A percentile compares a stretch with the other conserved stretches of the same genome.
Conservation (phyloP, 2,113 vertebrate genomes). For the Regulus satrapa region DNA sequence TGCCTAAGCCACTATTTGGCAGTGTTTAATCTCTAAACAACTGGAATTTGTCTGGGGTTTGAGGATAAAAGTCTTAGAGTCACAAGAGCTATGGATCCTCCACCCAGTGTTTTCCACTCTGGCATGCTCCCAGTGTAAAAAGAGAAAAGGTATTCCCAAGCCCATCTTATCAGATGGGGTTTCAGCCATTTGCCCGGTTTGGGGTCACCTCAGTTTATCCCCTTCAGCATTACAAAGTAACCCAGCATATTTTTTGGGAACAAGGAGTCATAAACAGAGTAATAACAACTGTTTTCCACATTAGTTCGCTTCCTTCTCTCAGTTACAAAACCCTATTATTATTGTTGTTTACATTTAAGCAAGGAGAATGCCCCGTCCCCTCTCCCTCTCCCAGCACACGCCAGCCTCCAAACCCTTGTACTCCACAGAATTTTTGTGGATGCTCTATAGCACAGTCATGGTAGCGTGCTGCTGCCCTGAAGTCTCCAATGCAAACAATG, state of each 20-base stretch:
- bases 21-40: neutral
- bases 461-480: neutral
- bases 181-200: neutral
- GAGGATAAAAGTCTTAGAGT: neutral
- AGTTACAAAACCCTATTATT: neutral
- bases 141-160: neutral
- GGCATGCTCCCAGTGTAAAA: neutral
- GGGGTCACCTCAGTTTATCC: neutral
- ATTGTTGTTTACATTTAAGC: conserved; percentile 24
- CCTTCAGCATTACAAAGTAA: neutral
- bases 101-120: neutral
- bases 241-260: neutral
- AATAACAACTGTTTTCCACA: conserved; percentile 29
- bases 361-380: neutral
- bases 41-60: neutral
- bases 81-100: neutral
- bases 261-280: neutral
- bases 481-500: neutral
- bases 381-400: neutral
- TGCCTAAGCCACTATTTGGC: neutral
- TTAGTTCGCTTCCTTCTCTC: neutral
- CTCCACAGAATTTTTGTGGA: neutral
- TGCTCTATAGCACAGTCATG: neutral
- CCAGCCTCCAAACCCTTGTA: fast-evolving
- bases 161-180: neutral